Base-by-base conservation (phyloP, 2,888 invertebrate species). In the Drosophila cyrtoloma region DNA sequence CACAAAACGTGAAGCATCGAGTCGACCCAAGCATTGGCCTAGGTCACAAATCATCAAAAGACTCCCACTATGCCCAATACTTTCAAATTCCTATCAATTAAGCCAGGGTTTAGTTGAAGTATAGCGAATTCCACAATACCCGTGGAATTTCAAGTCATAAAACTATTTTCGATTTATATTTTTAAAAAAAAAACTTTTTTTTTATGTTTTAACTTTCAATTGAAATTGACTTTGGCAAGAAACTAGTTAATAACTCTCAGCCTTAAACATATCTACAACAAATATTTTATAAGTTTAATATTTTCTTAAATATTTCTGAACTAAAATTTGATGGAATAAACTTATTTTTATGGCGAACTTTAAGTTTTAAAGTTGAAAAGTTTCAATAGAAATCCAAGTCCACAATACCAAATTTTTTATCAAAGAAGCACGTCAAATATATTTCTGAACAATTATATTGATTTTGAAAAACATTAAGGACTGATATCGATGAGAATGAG, bases 1-100 rank as follows among this genome's bases (percentile, higher is more conserved):
- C 10, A 79, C 70, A 62, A 63, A 79, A 82, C 74, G 58, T 75
- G 74, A 71, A 57, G 60, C 53, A 55, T 55, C 63, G 47, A 75
- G 66, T 70, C 79, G 71, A 73, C 66, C 74, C 75, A 70, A 51
- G 39, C 71, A 77, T 79, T 84, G 77, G 76, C 77, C 77, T 84
- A 80, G 86, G 84, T 85, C 84, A 83, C 50, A 63, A 75, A 75
- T 55, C 28, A 55, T 42, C 33, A 51, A 37, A 26, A 12, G 26
- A 26, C 62, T 19, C 19, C 14, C 5, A 39, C 35, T 50, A 39
- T 44, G 30, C 16, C 44, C 26, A 58, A 58, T 3, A 32, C 58
- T 58, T 44, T 42, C 58, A 22, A 44, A 30, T 9, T 16, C 16
- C 7, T 6, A 32, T 44, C 14, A 28, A 57, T 26, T 39, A 19